phyloP scores from a whole-genome alignment of 2,113 vertebrate genomes.

The Centropus unirufus region DNA sequence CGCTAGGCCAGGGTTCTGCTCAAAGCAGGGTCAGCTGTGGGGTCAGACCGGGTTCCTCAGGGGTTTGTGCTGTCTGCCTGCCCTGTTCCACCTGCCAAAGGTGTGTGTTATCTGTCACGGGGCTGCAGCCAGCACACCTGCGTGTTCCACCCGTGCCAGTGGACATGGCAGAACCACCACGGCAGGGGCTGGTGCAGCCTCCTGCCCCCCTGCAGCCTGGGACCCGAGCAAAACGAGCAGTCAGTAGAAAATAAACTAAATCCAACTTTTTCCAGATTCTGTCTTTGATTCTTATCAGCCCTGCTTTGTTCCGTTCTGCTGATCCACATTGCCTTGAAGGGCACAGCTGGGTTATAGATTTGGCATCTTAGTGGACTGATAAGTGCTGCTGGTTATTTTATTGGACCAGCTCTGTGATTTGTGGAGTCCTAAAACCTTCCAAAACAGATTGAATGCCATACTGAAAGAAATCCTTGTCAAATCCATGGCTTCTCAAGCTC shows the following conservation, averaged over 20 bases:
- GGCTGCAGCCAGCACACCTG: not conserved
- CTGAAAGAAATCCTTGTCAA: not conserved
- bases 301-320: not conserved
- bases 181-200: not conserved
- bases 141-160: not conserved
- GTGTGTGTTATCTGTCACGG: not conserved
- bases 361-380: not conserved
- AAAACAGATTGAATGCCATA: not conserved
- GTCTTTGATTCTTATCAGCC: not conserved
- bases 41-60: not conserved
- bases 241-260: not conserved
- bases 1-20: not conserved
- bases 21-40: not conserved
- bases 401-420: not conserved
- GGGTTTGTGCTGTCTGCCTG: not conserved
- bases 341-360: not conserved
- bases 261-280: not conserved
- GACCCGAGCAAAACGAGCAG: not conserved
- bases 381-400: constrained; percentile 2
- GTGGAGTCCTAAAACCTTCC: not conserved
- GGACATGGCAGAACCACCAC: not conserved
- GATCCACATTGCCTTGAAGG: not conserved
- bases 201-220: not conserved
- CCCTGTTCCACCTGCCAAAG: not conserved
- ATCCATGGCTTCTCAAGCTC: not conserved